Conservation (phyloP, 2,797 vertebrate species). For the Sebastolobus altivelis region DNA sequence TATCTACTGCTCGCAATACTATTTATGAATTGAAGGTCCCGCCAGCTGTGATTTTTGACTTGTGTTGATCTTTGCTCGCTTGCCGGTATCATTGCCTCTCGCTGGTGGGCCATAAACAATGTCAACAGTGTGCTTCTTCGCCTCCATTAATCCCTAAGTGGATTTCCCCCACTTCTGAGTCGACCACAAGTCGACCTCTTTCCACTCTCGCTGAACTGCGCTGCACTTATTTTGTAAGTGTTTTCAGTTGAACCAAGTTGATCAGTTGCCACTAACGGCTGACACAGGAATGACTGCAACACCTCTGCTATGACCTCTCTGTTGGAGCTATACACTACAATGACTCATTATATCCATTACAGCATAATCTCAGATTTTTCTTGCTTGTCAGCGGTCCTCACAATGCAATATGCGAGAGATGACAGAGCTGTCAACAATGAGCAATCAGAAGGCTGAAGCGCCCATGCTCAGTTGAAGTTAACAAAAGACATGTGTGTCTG, state of each 20-base stretch:
- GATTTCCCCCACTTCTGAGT: not conserved
- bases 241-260: slow-evolving; percentile 2
- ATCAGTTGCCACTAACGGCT: slow-evolving; percentile 26
- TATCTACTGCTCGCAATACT: slow-evolving; percentile 14
- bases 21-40: slow-evolving; percentile 10
- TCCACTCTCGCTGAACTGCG: slow-evolving; percentile 2
- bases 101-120: slow-evolving; percentile 10
- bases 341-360: slow-evolving; percentile 31
- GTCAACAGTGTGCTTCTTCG: not conserved
- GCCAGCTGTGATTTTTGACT: not conserved
- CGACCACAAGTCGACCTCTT: slow-evolving; percentile 10
- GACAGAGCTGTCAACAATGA: slow-evolving; percentile 61
- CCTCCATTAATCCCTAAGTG: slow-evolving; percentile 16
- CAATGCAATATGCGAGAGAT: slow-evolving; percentile 30
- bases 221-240: slow-evolving; percentile 11
- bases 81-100: slow-evolving; percentile 1
- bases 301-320: slow-evolving; percentile 15
- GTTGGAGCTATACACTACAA: slow-evolving; percentile 13
- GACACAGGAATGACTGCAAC: slow-evolving; percentile 22
- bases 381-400: slow-evolving; percentile 52
- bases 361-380: slow-evolving; percentile 38
- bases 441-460: slow-evolving; percentile 42
- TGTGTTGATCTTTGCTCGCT: not conserved
- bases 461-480: slow-evolving; percentile 33
- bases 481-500: slow-evolving; percentile 32